Evolutionary conservation across 2,797 vertebrate genomes (phyloP).

Genomic region (Spea hammondii): DNA sequence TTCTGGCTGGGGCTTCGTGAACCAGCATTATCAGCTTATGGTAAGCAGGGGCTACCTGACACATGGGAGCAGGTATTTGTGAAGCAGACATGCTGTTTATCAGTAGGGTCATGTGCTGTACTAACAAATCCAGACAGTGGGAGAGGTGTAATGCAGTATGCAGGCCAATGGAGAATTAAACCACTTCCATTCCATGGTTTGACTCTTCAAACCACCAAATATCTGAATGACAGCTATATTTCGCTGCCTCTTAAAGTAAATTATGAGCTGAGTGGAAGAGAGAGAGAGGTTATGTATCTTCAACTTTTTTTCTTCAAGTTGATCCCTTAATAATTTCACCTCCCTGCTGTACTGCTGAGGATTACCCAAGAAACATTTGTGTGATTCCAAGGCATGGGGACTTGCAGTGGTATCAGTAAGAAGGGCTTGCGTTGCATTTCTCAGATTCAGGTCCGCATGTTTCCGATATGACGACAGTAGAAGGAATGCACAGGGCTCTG

Average conservation of each 20-base stretch:
- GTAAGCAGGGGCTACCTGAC: slow-evolving; percentile 15
- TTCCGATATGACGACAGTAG: background rate
- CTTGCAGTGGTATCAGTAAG: background rate
- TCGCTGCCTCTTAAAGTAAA: slow-evolving; percentile 6
- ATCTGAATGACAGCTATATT: slow-evolving; percentile 26
- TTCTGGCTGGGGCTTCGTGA: background rate
- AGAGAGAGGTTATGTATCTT: slow-evolving; percentile 28
- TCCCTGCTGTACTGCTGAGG: slow-evolving; percentile 7
- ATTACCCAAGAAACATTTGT: background rate
- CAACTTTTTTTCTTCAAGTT: slow-evolving; percentile 7
- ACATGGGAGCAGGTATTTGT: slow-evolving; percentile 13
- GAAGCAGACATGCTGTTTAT: slow-evolving; percentile 19
- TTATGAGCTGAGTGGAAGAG: slow-evolving; percentile 26
- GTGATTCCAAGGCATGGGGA: background rate
- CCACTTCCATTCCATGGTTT: background rate
- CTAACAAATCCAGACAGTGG: background rate
- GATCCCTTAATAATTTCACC: slow-evolving; percentile 20
- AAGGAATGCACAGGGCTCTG: background rate
- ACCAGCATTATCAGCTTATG: slow-evolving; percentile 1
- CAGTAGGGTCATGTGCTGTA: slow-evolving; percentile 29
- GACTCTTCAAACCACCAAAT: slow-evolving; percentile 14
- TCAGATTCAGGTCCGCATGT: background rate
- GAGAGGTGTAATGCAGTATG: background rate
- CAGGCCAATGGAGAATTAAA: background rate
- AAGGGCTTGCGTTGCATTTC: background rate